phyloP scores from a whole-genome alignment of 1,140 invertebrate genomes.

The Phortica variegata region DNA sequence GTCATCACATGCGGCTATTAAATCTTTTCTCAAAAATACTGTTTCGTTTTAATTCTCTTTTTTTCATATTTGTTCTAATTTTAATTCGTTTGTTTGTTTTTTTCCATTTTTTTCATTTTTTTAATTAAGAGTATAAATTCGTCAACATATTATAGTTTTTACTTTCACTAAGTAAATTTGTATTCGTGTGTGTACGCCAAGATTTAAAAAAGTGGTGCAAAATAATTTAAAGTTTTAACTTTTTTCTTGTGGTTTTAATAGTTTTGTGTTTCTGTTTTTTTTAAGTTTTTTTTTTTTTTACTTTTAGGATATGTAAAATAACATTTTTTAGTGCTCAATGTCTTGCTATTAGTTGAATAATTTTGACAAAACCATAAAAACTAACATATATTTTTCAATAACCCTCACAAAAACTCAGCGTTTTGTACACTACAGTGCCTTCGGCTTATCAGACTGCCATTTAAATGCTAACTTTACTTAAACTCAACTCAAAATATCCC shows the following conservation, averaged over 20 bases:
- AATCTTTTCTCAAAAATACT: conserved; percentile 35
- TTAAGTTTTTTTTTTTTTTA: conserved; percentile 9
- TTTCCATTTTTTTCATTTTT: not conserved
- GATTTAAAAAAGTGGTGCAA: too few species aligned
- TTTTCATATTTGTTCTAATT: conserved; percentile 21
- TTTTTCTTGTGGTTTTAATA: too few species aligned
- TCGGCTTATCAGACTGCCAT: too few species aligned
- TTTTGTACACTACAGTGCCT: too few species aligned
- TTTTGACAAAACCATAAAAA: conserved; percentile 18
- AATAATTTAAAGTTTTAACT: too few species aligned
- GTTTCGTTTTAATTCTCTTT: conserved; percentile 8
- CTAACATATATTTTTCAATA: conserved; percentile 15
- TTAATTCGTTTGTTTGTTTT: conserved; percentile 14
- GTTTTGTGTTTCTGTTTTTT: too few species aligned
- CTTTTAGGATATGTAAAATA: not conserved
- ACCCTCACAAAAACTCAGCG: too few species aligned
- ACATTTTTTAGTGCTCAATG: conserved; percentile 30
- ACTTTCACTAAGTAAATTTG: too few species aligned
- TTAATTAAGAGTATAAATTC: conserved; percentile 19
- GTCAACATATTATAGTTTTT: too few species aligned
- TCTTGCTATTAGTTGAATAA: conserved; percentile 30
- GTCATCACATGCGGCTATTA: too few species aligned
- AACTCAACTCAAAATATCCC: conserved; percentile 12
- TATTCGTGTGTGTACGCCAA: too few species aligned
- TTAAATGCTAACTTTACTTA: conserved; percentile 37